Base-by-base conservation (phyloP, 2,113 vertebrate genomes). In the Dasyornis broadbenti region DNA sequence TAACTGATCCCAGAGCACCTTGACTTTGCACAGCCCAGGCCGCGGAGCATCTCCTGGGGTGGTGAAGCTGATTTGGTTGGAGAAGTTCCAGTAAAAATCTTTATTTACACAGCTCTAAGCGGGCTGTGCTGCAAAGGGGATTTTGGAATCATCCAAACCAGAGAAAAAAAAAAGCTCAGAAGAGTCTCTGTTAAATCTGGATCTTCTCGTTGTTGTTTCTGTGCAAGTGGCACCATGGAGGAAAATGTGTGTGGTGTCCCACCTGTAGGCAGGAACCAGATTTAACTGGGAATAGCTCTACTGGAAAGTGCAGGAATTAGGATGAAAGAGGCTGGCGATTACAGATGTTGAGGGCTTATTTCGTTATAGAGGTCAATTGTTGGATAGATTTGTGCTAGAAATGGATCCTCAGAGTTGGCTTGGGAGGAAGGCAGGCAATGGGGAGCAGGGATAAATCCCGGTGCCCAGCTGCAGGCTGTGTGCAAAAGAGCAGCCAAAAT, bases 241-340 rank as follows among this genome's bases (percentile, higher is more conserved):
- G 13, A 78, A 39, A 65, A 40, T 1, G 11, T 3, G 9, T 35
- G 44, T 20, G 28, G 4, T 30, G 33, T n/a, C n/a, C 31, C 35
- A 49, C 28, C 16, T 50, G 44, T 1, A 6, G 6, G 17, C 31
- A 71, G 45, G 37, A 28, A 7, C 7, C 0, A 0, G 69, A 33
- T 53, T 59, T 2, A 24, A 31, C 24, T 52, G 21, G 23, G 28
- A 59, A 50, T 8, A 31, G 3, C 40, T 78, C 16, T 47, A 49
- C 16, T 15, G 47, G 23, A 18, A 85, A 52, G 12, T 13, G 19
- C 19, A 54, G 35, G 28, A 47, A 20, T 9, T 54, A 68, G 31
- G 33, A 44, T 49, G 23, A 31, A 7, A 21, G 10, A 35, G 8
- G 2, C 5, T 17, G 16, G 10, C 2, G 3, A 17, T 56, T 18